Evolutionary conservation across 1,140 invertebrate species (phyloP).

Genomic region (Armadillidium nasatum): DNA sequence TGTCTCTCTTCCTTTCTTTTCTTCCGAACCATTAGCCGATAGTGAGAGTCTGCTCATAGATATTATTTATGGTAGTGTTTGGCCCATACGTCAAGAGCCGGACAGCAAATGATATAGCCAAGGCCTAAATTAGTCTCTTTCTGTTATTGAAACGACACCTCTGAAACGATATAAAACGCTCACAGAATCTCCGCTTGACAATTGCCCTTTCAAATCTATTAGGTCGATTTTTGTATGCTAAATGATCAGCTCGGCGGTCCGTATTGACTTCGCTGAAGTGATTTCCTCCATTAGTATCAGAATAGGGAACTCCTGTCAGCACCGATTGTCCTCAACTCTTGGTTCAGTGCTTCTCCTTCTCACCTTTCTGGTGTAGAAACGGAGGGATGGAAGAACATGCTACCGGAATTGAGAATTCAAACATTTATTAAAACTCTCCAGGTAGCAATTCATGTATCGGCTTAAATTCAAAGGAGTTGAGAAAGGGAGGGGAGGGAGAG

Average conservation of each 20-base stretch:
- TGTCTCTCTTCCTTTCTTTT: background rate
- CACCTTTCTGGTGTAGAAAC: background rate
- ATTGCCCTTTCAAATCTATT: background rate
- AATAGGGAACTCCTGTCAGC: background rate
- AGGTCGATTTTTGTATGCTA: constrained; percentile 3
- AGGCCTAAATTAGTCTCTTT: background rate
- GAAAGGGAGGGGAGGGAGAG: background rate
- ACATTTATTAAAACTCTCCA: background rate
- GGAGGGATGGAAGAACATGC: background rate
- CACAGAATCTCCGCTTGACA: background rate
- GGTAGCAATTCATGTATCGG: background rate
- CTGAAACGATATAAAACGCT: background rate
- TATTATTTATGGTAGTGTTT: background rate
- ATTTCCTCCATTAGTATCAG: background rate
- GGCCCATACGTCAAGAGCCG: background rate
- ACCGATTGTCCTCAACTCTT: background rate
- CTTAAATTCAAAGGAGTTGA: background rate
- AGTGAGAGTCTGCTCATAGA: background rate
- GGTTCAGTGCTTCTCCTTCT: background rate
- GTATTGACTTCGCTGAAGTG: background rate
- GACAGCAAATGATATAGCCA: background rate
- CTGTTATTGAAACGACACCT: background rate
- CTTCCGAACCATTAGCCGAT: background rate
- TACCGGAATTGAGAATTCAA: constrained; percentile 3
- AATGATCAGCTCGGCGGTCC: background rate